Conservation (phyloP, 2,797 vertebrate species). For the Sphenopsis melanotis region DNA sequence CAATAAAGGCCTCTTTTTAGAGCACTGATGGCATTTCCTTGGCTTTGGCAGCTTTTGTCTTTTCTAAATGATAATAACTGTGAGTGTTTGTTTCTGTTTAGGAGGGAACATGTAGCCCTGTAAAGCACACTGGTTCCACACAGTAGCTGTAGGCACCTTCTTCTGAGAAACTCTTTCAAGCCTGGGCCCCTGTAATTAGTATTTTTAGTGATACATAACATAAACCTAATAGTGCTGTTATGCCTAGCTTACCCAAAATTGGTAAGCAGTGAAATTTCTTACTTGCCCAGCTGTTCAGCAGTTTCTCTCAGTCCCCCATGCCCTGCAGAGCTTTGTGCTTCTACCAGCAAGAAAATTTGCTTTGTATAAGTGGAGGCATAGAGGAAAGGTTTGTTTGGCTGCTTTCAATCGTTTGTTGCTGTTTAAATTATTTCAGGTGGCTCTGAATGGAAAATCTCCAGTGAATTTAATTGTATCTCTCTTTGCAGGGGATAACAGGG, state of each 20-base stretch:
- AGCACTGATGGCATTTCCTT: constrained; percentile 10
- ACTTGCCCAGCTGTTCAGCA: constrained; percentile 42
- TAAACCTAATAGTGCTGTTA: constrained; percentile 41
- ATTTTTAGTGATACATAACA: constrained; percentile 47
- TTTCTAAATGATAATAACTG: constrained; percentile 38
- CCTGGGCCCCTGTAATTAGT: constrained; percentile 12
- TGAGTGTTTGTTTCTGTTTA: neutral
- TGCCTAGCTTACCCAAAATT: neutral
- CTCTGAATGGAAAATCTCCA: neutral
- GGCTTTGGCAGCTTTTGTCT: constrained; percentile 47
- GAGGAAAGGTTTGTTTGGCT: neutral
- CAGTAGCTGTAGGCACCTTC: constrained; percentile 10
- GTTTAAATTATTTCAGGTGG: neutral
- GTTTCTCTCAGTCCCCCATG: neutral
- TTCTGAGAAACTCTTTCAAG: constrained; percentile 18
- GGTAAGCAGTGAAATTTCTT: neutral
- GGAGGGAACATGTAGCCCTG: neutral
- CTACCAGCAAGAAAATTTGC: neutral
- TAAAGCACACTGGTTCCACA: neutral
- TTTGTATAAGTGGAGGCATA: neutral
- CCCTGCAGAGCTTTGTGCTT: neutral
- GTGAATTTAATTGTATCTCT: neutral
- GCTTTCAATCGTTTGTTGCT: neutral
- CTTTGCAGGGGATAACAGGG: neutral
- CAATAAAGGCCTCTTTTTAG: constrained; percentile 24